Percentiles rank a stretch among this genome's conserved stretches.
Conservation (phyloP, 2,113 vertebrate species). For the Centropus bengalensis region DNA sequence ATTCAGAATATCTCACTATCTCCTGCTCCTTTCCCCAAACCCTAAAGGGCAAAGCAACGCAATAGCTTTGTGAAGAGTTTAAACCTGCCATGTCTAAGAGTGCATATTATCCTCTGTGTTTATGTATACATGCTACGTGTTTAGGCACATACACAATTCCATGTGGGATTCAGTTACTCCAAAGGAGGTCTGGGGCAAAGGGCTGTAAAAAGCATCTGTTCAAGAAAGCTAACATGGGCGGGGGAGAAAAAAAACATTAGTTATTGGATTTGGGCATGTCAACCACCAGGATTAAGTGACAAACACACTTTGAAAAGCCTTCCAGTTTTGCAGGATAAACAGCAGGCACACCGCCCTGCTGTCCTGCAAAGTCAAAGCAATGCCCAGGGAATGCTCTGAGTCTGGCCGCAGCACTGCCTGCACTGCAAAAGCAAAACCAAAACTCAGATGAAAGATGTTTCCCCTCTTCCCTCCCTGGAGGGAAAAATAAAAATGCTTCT, state of each 20-base stretch:
- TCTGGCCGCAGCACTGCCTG: neutral
- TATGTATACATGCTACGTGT: neutral
- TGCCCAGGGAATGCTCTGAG: neutral
- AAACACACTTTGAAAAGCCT: neutral
- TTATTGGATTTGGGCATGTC: neutral
- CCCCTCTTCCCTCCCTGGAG: neutral
- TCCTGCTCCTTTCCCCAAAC: neutral
- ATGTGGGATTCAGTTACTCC: neutral
- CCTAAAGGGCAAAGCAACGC: neutral
- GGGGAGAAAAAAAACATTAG: neutral
- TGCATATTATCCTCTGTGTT: neutral
- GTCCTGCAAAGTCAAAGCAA: neutral
- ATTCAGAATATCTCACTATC: neutral
- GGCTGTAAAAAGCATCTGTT: neutral
- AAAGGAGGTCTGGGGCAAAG: neutral
- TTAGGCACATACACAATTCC: neutral
- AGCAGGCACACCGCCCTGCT: rapidly evolving
- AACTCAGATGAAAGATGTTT: constrained; percentile 51
- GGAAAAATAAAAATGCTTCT: neutral
- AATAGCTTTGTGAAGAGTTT: neutral
- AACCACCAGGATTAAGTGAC: neutral
- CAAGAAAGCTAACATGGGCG: neutral
- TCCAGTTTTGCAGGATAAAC: neutral
- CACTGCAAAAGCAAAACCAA: neutral
- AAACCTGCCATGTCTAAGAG: neutral